Evolutionary conservation across 2,797 vertebrate genomes (phyloP).

Genomic region (Masticophis lateralis): DNA sequence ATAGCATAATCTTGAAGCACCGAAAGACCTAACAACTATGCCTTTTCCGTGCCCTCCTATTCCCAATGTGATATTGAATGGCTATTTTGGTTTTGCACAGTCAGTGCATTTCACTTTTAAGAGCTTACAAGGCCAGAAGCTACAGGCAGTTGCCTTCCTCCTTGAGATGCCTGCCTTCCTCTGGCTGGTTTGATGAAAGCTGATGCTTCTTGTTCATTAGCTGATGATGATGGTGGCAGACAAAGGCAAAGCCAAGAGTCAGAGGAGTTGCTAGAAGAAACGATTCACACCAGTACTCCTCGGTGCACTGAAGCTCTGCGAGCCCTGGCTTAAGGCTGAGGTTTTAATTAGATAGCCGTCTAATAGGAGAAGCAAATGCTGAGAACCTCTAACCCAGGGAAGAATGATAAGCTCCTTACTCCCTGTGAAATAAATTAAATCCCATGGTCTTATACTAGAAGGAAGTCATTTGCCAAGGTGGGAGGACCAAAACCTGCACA

Average conservation of each 20-base stretch:
- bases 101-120: slow-evolving; percentile 44
- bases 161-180: slow-evolving; percentile 22
- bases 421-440: slow-evolving; percentile 48
- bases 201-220: slow-evolving; percentile 46
- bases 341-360: slow-evolving; percentile 54
- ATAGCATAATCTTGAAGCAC: background rate
- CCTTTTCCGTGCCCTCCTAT: background rate
- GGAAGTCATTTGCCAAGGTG: background rate
- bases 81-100: background rate
- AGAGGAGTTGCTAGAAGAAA: slow-evolving; percentile 3
- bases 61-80: background rate
- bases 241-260: slow-evolving; percentile 33
- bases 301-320: slow-evolving; percentile 4
- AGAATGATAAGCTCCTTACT: slow-evolving; percentile 33
- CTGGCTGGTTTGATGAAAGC: slow-evolving; percentile 11
- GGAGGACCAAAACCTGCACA: background rate
- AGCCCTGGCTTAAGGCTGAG: slow-evolving; percentile 4
- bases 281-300: slow-evolving; percentile 40
- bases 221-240: slow-evolving; percentile 40
- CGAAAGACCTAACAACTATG: background rate
- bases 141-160: slow-evolving; percentile 23
- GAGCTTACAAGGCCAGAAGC: slow-evolving; percentile 34
- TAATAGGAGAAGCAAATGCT: slow-evolving; percentile 33
- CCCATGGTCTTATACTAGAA: background rate
- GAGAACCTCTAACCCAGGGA: slow-evolving; percentile 35